Percentiles rank a stretch among this genome's conserved stretches.
Evolutionary conservation across 2,113 vertebrate genomes (phyloP).

Genomic region (Todiramphus chloris): DNA sequence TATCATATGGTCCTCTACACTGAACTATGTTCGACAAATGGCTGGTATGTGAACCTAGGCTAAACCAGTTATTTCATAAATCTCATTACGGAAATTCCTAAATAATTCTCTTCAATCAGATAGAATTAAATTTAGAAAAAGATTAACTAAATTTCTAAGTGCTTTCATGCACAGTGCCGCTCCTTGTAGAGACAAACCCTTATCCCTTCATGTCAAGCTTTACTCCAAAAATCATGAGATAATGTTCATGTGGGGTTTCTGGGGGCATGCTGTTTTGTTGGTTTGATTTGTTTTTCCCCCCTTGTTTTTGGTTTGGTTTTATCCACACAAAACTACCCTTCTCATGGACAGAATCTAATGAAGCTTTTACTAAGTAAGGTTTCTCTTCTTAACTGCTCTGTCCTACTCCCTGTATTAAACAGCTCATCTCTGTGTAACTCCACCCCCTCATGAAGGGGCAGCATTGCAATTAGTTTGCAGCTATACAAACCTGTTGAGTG

Average conservation of each 20-base stretch:
- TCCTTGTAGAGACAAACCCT: background rate
- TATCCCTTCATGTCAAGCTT: constrained; percentile 46
- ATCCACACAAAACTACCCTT: background rate
- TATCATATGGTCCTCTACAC: background rate
- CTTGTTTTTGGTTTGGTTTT: background rate
- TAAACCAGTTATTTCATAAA: background rate
- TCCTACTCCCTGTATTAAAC: background rate
- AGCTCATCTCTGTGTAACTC: background rate
- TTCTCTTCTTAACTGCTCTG: background rate
- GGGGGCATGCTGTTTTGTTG: background rate
- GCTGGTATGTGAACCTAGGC: background rate
- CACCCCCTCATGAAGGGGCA: background rate
- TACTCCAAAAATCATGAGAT: background rate
- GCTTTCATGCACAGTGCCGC: background rate
- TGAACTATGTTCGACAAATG: background rate
- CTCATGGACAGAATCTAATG: background rate
- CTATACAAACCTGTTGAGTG: background rate
- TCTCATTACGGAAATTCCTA: background rate
- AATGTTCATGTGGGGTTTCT: background rate
- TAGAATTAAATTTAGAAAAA: background rate
- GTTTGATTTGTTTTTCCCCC: background rate
- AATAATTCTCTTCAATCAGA: background rate
- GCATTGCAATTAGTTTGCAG: background rate
- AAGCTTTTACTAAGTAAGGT: background rate
- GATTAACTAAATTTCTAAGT: background rate